These are phyloP conservation scores for Temnothorax nylanderi DNA, from an alignment of 1,140 invertebrate species.

Conservation along the genomic window DNA sequence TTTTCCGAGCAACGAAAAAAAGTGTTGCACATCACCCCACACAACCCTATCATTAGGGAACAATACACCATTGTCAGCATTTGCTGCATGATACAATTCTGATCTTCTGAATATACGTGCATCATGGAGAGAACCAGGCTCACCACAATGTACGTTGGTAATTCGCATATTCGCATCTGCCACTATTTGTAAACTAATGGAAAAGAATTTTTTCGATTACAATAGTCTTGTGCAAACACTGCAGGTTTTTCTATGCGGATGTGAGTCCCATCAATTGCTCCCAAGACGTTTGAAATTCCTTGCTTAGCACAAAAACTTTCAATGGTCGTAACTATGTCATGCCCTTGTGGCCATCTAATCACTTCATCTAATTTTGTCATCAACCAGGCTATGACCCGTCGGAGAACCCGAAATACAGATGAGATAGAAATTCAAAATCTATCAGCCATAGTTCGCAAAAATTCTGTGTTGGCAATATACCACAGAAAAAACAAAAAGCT, in stretches of 20 bases:
- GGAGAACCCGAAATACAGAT: too few species aligned
- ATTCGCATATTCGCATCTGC: background rate
- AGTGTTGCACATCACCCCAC: too few species aligned
- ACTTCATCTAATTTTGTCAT: background rate
- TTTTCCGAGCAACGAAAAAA: too few species aligned
- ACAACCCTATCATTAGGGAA: background rate
- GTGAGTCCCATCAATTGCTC: background rate
- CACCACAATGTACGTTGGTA: background rate
- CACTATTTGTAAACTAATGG: background rate
- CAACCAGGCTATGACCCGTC: too few species aligned
- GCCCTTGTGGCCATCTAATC: background rate
- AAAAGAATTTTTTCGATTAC: background rate
- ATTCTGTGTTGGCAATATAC: too few species aligned
- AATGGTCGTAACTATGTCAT: background rate
- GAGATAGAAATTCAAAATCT: too few species aligned
- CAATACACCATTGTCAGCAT: background rate
- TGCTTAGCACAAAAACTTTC: background rate
- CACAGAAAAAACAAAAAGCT: too few species aligned
- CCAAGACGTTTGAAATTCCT: background rate
- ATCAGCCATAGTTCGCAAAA: too few species aligned
- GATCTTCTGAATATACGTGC: background rate
- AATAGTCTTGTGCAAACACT: background rate
- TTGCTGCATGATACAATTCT: background rate
- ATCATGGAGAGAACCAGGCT: background rate
- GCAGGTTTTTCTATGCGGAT: background rate